Conservation (phyloP, 2,888 invertebrate species). For the Euplexia lucipara region DNA sequence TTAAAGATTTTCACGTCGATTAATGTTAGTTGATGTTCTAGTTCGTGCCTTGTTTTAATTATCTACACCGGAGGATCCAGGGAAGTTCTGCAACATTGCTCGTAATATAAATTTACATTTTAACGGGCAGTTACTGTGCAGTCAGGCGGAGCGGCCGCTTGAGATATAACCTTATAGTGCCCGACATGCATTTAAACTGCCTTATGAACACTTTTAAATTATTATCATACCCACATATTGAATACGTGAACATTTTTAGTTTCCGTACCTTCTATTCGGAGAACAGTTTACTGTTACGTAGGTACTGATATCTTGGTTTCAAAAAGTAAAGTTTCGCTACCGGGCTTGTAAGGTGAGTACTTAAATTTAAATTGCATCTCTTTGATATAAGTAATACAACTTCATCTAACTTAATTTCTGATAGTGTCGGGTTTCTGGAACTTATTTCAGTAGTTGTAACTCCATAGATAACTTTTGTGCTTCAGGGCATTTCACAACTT, state of each 20-base stretch:
- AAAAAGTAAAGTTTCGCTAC: slow-evolving; percentile 46
- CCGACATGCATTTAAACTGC: slow-evolving; percentile 79
- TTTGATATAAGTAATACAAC: slow-evolving; percentile 51
- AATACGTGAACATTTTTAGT: slow-evolving; percentile 53
- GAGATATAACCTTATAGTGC: slow-evolving; percentile 71
- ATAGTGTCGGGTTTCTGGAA: slow-evolving; percentile 39
- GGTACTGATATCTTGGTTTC: slow-evolving; percentile 10
- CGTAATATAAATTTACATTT: slow-evolving; percentile 78
- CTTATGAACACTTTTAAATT: slow-evolving; percentile 73
- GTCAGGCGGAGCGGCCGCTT: slow-evolving; percentile 64
- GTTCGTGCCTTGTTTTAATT: slow-evolving; percentile 70
- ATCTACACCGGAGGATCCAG: slow-evolving; percentile 58
- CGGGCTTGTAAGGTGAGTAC: slow-evolving; percentile 16
- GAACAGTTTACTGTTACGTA: slow-evolving; percentile 8
- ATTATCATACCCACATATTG: slow-evolving; percentile 62
- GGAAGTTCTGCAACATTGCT: slow-evolving; percentile 67
- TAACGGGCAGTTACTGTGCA: slow-evolving; percentile 76
- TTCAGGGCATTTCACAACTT: slow-evolving; percentile 34
- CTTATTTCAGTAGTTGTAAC: slow-evolving; percentile 50
- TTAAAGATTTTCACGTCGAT: slow-evolving; percentile 44
- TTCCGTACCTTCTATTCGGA: slow-evolving; percentile 18
- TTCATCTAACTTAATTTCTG: slow-evolving; percentile 51
- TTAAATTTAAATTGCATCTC: slow-evolving; percentile 43
- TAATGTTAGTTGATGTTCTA: slow-evolving; percentile 49
- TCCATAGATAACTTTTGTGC: slow-evolving; percentile 48